Evolutionary conservation across 2,113 vertebrate genomes (phyloP).

Genomic region (Thymallus thymallus): DNA sequence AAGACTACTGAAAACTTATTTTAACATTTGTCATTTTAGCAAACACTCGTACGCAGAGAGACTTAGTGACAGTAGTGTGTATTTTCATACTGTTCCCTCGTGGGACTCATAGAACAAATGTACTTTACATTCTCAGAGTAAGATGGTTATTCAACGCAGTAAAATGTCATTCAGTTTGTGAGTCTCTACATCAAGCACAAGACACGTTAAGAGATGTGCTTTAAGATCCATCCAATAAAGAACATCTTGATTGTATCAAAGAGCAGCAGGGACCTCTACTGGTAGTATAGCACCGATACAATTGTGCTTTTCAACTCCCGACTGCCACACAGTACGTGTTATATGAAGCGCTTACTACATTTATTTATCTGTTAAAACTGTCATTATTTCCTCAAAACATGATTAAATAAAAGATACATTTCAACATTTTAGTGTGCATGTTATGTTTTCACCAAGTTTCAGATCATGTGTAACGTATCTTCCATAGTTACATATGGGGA

Average conservation of each 20-base stretch:
- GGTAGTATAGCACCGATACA: constrained; percentile 21
- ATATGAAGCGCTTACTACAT: constrained; percentile 42
- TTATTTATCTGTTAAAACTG: constrained; percentile 52
- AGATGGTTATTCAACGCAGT: constrained; percentile 6
- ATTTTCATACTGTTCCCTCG: too few relatives aligned
- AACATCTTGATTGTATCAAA: constrained; percentile 5
- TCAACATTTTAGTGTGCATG: constrained; percentile 22
- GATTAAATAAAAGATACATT: constrained; percentile 50
- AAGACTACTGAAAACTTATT: constrained; percentile 57
- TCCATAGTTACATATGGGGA: too few relatives aligned
- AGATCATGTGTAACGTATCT: neutral
- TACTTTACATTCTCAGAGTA: constrained; percentile 24
- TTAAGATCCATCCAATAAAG: neutral
- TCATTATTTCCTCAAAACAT: constrained; percentile 29
- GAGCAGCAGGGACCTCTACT: constrained; percentile 51
- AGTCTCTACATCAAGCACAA: neutral
- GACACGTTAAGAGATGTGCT: neutral
- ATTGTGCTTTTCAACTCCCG: neutral
- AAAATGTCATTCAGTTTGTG: constrained; percentile 2
- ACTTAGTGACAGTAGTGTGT: too few relatives aligned
- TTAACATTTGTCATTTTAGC: constrained; percentile 11
- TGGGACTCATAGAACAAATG: neutral
- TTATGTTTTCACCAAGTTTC: neutral
- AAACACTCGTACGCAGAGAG: neutral
- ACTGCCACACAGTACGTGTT: neutral